phyloP scores from a whole-genome alignment of 2,113 vertebrate species.

The Gallinago undulata region DNA sequence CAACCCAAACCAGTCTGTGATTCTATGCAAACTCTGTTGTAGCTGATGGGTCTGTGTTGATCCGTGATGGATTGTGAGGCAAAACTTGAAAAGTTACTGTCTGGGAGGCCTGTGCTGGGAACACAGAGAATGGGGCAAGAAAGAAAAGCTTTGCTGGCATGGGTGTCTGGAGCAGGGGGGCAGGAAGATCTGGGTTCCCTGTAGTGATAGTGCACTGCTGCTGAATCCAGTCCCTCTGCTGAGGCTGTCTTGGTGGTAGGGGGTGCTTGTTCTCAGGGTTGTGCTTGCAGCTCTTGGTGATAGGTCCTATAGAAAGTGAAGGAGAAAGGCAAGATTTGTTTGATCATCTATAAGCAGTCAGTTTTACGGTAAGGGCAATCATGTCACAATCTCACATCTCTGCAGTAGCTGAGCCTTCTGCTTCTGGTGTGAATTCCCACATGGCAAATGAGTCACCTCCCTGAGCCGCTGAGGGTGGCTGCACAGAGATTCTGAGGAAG shows the following conservation, averaged over 20 bases:
- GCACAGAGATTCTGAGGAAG: background rate
- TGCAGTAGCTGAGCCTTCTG: background rate
- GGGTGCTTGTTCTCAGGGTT: background rate
- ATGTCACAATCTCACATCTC: background rate
- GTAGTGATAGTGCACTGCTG: accelerated
- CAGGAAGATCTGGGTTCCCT: background rate
- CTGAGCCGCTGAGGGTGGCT: background rate
- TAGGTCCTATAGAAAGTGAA: background rate
- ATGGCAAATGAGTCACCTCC: background rate
- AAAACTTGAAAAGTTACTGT: background rate
- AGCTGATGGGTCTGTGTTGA: background rate
- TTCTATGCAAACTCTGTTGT: background rate
- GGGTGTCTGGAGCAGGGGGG: no score
- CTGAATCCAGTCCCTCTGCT: background rate
- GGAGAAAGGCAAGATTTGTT: background rate
- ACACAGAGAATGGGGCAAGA: background rate
- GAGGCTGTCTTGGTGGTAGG: background rate
- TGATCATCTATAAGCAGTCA: background rate
- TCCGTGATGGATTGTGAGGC: background rate
- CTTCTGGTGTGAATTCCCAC: background rate
- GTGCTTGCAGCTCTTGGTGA: background rate
- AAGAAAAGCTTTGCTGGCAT: background rate
- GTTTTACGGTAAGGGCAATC: background rate
- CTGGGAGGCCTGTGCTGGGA: background rate
- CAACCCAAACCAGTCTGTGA: no score